Conservation (phyloP, 2,888 invertebrate species). For the Rhopalosiphum nymphaeae region DNA sequence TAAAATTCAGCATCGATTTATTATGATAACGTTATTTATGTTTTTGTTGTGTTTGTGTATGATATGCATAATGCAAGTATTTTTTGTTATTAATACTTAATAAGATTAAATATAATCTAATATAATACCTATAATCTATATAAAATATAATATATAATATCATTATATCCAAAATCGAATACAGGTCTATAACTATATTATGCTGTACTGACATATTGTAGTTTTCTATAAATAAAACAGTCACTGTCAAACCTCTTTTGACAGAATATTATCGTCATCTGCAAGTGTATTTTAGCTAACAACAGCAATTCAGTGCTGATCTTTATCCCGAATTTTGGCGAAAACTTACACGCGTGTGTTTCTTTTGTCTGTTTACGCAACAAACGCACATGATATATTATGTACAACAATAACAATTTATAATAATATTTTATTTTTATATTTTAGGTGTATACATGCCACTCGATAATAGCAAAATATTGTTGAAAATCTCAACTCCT, state of each 20-base stretch:
- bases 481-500: constrained; percentile 82
- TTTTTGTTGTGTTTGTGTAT: background rate
- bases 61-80: background rate
- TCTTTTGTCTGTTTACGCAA: background rate
- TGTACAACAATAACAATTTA: background rate
- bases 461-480: constrained; percentile 81
- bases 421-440: background rate
- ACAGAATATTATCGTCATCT: background rate
- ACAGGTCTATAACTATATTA: background rate
- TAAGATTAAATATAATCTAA: background rate
- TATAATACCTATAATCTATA: background rate
- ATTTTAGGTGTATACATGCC: constrained; percentile 77
- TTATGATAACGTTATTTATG: background rate
- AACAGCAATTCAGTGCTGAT: background rate
- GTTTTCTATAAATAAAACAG: background rate
- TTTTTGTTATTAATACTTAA: background rate
- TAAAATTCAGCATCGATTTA: background rate
- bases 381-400: background rate
- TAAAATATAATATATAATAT: no score
- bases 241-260: background rate
- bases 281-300: background rate
- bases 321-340: background rate
- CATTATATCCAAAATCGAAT: background rate
- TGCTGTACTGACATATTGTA: background rate
- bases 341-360: background rate